Evolutionary conservation across 2,113 vertebrate species (phyloP).

Genomic region (Istiophorus platypterus): DNA sequence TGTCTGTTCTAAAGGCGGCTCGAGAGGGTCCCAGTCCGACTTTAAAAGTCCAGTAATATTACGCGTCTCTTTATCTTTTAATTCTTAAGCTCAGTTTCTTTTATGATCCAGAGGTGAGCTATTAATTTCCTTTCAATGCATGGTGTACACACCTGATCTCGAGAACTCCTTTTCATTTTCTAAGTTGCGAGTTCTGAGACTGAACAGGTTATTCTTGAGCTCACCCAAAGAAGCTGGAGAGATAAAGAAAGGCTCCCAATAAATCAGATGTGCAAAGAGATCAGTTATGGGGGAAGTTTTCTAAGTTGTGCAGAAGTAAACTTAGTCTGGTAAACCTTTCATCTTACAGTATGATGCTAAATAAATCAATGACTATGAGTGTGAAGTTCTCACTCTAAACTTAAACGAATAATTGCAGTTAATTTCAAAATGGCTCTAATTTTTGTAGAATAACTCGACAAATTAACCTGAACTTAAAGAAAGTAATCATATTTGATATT

Average conservation of each 20-base stretch:
- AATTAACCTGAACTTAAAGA: no score
- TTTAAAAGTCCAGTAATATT: background rate
- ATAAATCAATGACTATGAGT: no score
- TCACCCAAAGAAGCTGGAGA: background rate
- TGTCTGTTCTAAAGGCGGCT: slow-evolving; percentile 1
- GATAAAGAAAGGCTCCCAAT: background rate
- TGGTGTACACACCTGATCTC: background rate
- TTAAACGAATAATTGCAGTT: background rate
- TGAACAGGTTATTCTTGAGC: background rate
- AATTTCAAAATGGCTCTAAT: background rate
- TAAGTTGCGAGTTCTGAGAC: background rate
- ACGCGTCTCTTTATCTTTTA: background rate
- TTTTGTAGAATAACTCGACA: no score
- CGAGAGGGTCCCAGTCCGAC: slow-evolving; percentile 1
- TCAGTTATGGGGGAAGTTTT: background rate
- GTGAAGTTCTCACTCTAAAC: no score
- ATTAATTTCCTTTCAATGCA: background rate
- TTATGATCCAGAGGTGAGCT: background rate
- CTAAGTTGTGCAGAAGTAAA: slow-evolving; percentile 9
- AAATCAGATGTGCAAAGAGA: background rate
- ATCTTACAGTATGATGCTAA: background rate
- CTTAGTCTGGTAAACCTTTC: background rate
- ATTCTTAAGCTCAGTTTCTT: background rate
- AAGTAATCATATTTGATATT: no score
- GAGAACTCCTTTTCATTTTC: background rate